These are phyloP conservation scores for Tinamus major DNA, from an alignment of 2,797 vertebrate species.

Conservation along the genomic window DNA sequence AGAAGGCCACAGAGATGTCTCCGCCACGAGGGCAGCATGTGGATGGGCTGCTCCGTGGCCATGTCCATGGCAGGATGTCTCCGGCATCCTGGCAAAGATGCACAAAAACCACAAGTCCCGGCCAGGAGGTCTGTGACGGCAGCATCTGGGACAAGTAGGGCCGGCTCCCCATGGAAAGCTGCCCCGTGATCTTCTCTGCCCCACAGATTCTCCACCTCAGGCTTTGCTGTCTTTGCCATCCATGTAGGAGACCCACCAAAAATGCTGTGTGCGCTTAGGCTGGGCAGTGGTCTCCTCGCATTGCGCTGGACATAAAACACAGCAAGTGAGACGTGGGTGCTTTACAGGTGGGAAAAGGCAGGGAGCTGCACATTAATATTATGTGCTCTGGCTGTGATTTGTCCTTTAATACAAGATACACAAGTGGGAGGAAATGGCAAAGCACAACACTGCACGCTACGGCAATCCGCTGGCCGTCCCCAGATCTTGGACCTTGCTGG, in stretches of 20 bases:
- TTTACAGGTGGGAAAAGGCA: neutral
- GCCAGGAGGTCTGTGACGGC: no score
- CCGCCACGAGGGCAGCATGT: rapidly evolving
- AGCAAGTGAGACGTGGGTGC: neutral
- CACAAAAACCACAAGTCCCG: no score
- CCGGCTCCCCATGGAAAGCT: no score
- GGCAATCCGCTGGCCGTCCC: no score
- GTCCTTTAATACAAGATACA: slow-evolving; percentile 55
- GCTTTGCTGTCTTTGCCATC: neutral
- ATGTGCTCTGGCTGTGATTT: neutral
- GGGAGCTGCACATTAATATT: neutral
- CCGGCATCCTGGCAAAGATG: no score
- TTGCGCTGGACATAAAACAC: neutral
- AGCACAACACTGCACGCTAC: neutral
- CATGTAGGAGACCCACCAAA: rapidly evolving
- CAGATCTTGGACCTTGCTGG: neutral
- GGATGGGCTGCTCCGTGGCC: neutral
- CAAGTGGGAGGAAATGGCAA: neutral
- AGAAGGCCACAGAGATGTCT: neutral
- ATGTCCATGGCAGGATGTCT: no score
- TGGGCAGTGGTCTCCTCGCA: rapidly evolving
- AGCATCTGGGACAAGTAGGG: no score
- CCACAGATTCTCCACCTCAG: rapidly evolving
- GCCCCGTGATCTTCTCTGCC: no score
- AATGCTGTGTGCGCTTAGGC: rapidly evolving